Evolutionary conservation across 2,888 invertebrate genomes (phyloP), one percentile per base, ranked within the genome.

Genomic region (Malthinus flaveolus): DNA sequence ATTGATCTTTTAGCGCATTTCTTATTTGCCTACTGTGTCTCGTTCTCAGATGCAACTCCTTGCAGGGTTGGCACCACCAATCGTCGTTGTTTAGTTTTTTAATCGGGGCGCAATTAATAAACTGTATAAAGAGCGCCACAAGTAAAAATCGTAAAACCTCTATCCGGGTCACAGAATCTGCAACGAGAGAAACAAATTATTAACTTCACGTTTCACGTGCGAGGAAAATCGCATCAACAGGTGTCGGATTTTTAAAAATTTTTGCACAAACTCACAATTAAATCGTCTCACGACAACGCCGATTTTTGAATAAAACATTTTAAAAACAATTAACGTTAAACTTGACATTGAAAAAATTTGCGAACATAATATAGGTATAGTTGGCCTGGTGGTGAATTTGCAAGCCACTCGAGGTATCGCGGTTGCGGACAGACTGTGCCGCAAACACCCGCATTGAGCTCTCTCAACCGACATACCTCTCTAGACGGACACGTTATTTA

Each of bases 331-430:
- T 42, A 42, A 15, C 15, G 15, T 42, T 42, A 23, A 6, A 42
- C 15, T 15, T 42, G 13, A 23, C 23, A 15, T 15, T 42, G 39
- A 42, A 42, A 23, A 15, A 23, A 23, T 23, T 23, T 23, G 36
- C 36, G 12, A 13, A 42, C 15, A 15, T 23, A 42, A 48, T 31
- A 35, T 47, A 46, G 51, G 36, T 31, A 35, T 47, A 46, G 51
- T 23, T 23, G 23, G 23, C 23, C 5, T 23, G 65, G 66, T 66
- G 65, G 68, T 62, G 57, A 61, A 61, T 61, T 57, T 52, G 61
- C 61, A 68, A 68, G 70, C 64, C 66, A 68, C 66, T 65, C 64
- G 64, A 70, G 66, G 69, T 70, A 68, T 63, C 68, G 66, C 71
- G 70, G 68, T 65, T 68, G 67, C 65, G 62, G 65, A 59, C 65